These are phyloP conservation scores for Cyclophora albipunctata DNA, from an alignment of 2,888 invertebrate species.

Conservation along the genomic window DNA sequence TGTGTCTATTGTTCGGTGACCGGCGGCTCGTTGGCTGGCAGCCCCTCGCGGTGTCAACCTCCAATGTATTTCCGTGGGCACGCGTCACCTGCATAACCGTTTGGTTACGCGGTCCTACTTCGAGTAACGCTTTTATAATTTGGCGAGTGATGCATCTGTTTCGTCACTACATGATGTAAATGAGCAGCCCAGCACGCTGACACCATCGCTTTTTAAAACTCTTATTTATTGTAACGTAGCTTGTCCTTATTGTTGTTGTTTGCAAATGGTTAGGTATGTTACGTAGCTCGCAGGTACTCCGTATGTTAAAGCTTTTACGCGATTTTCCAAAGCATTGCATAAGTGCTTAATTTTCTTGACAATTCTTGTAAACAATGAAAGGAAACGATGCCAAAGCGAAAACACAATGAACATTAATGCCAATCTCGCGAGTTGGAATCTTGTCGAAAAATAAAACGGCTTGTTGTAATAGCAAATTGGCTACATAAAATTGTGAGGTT, in stretches of 20 bases:
- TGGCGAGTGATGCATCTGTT: constrained; percentile 43
- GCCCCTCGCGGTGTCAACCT: constrained; percentile 29
- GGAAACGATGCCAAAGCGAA: constrained; percentile 9
- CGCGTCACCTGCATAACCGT: constrained; percentile 41
- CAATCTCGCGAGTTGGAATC: constrained; percentile 4
- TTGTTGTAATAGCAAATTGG: constrained; percentile 16
- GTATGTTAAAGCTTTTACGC: no score
- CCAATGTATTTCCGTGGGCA: constrained; percentile 43
- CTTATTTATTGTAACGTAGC: no score
- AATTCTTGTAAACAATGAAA: constrained; percentile 4
- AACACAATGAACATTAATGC: constrained; percentile 6
- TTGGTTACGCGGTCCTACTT: constrained; percentile 25
- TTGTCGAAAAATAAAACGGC: constrained; percentile 12
- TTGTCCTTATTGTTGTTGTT: no score
- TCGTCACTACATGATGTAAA: constrained; percentile 27
- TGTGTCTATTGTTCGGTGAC: neutral
- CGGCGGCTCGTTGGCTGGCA: constrained; percentile 22
- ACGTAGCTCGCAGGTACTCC: no score
- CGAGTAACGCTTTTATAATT: constrained; percentile 34
- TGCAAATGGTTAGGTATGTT: no score
- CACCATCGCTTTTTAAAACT: no score
- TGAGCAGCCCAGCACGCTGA: no score
- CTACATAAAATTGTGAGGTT: constrained; percentile 11
- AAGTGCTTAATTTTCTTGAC: neutral
- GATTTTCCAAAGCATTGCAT: neutral